Conservation (phyloP, 2,888 invertebrate genomes). For the Scrobipalpa atriplicella region DNA sequence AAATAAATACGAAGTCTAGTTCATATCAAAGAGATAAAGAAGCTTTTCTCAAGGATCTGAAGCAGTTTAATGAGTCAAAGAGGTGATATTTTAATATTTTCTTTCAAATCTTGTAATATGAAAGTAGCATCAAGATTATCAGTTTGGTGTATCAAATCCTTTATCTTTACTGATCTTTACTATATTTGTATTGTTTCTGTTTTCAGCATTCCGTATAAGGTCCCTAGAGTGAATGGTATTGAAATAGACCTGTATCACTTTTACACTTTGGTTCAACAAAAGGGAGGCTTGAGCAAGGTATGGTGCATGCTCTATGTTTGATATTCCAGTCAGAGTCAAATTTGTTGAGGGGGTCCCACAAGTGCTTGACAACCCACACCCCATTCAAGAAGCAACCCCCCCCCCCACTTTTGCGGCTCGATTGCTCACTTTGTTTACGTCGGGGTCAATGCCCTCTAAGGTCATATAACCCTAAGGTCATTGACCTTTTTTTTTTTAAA, state of each 20-base stretch:
- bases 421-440: too few species aligned
- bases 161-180: too few species aligned
- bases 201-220: conserved; percentile 83
- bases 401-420: too few species aligned
- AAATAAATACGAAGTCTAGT: conserved; percentile 82
- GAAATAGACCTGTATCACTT: conserved; percentile 96
- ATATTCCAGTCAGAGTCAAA: too few species aligned
- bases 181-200: neutral
- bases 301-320: too few species aligned
- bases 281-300: conserved; percentile 98
- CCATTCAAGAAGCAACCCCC: too few species aligned
- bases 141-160: neutral
- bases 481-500: too few species aligned
- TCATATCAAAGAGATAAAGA: conserved; percentile 90
- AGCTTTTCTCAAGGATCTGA: conserved; percentile 91
- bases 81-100: conserved; percentile 85
- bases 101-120: neutral
- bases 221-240: conserved; percentile 92
- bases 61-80: conserved; percentile 95
- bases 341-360: too few species aligned
- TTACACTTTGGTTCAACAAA: conserved; percentile 94
- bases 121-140: neutral
- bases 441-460: too few species aligned
- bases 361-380: too few species aligned
- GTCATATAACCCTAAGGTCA: too few species aligned